These are phyloP conservation scores for Panulirus ornatus DNA, from an alignment of 1,140 invertebrate genomes.

Conservation along the genomic window DNA sequence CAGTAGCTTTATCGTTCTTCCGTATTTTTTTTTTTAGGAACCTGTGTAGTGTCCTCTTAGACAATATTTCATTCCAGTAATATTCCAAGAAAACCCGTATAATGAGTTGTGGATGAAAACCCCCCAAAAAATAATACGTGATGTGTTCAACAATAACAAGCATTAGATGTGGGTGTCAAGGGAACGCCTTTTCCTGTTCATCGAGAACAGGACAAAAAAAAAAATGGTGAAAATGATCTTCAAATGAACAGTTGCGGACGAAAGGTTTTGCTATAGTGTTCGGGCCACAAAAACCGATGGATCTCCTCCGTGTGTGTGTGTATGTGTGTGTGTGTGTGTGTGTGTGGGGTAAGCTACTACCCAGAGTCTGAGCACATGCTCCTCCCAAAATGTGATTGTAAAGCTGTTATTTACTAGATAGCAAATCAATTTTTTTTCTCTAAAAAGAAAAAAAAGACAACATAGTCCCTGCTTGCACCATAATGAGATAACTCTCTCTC, in stretches of 20 bases:
- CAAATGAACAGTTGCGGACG: too few relatives aligned
- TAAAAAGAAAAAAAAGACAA: too few relatives aligned
- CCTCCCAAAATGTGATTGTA: conserved; percentile 50
- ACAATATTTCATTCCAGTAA: conserved; percentile 70
- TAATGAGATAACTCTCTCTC: conserved; percentile 5
- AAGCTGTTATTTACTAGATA: conserved; percentile 49
- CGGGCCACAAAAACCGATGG: too few relatives aligned
- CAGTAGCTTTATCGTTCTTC: conserved; percentile 10
- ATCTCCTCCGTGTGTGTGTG: too few relatives aligned
- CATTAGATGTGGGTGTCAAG: conserved; percentile 49
- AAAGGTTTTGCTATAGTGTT: too few relatives aligned
- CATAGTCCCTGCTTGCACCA: conserved; percentile 40
- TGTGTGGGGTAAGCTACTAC: too few relatives aligned
- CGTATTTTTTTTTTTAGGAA: conserved; percentile 31
- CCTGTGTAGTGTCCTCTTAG: conserved; percentile 53
- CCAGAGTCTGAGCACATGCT: conserved; percentile 1
- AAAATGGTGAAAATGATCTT: too few relatives aligned
- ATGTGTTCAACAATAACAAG: conserved; percentile 44
- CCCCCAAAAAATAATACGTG: too few relatives aligned
- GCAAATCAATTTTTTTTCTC: not conserved
- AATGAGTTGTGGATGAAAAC: conserved; percentile 45
- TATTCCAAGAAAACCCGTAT: conserved; percentile 59
- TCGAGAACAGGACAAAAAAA: too few relatives aligned
- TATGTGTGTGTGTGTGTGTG: too few relatives aligned
- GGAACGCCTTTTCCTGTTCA: conserved; percentile 28